phyloP scores from a whole-genome alignment of 1,140 invertebrate genomes.

The Oscheius sp. region DNA sequence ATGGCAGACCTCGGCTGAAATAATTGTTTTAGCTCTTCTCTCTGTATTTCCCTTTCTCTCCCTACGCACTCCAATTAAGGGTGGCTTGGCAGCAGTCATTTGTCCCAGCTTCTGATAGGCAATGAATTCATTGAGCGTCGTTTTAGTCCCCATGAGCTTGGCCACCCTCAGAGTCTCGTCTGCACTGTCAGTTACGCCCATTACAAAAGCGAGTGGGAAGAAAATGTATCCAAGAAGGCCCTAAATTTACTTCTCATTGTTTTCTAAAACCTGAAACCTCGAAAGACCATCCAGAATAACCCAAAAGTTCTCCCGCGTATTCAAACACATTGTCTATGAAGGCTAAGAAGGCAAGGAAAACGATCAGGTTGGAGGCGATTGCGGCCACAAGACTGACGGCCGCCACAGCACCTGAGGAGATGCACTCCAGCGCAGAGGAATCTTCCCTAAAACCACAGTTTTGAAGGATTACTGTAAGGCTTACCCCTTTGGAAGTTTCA shows the following conservation, averaged over 20 bases:
- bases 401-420: constrained; percentile 77
- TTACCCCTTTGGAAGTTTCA: constrained; percentile 55
- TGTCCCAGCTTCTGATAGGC: constrained; percentile 77
- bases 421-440: constrained; percentile 80
- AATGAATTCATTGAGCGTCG: constrained; percentile 85
- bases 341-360: constrained; percentile 80
- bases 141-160: constrained; percentile 80
- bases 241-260: constrained; percentile 33
- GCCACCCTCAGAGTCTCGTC: constrained; percentile 69
- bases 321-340: constrained; percentile 77
- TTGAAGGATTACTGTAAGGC: constrained; percentile 30
- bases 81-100: constrained; percentile 64
- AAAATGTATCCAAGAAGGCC: constrained; percentile 74
- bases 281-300: constrained; percentile 61
- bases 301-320: constrained; percentile 78
- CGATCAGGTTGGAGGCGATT: constrained; percentile 85
- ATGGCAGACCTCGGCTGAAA: constrained; percentile 22
- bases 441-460: constrained; percentile 70
- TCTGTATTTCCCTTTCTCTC: no score
- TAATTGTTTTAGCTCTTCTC: background rate
- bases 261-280: constrained; percentile 28
- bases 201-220: constrained; percentile 77
- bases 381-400: constrained; percentile 79
- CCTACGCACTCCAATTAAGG: background rate
- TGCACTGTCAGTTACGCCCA: constrained; percentile 77